Evolutionary conservation across 2,888 invertebrate genomes (phyloP), one percentile per base, ranked within the genome.

Genomic region (Dione juno): DNA sequence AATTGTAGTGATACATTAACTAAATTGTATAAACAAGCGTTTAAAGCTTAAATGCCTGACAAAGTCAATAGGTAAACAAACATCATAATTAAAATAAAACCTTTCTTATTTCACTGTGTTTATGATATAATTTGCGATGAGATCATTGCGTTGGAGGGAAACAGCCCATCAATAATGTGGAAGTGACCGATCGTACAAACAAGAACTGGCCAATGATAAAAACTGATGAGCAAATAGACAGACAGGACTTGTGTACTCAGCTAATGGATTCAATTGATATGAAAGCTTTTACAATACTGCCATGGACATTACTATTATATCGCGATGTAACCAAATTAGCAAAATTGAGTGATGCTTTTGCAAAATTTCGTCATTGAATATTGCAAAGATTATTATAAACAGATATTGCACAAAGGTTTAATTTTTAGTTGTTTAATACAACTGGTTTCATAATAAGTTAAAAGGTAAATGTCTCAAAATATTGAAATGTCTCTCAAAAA

Each of bases 231-330:
- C 89, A 93, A 93, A 93, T 93, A 92, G 86, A 91, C 86, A 87
- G 87, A 87, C 89, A 84, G 84, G 86, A 86, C 86, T 84, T 93
- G 93, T 93, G 91, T 92, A 89, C 92, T 88, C 89, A 87, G 88
- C 90, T 93, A 93, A 93, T 93, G 93, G 93, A 93, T 92, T 93
- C 92, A 92, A 92, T 92, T 92, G 93, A 93, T 93, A 93, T 89
- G 87, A 92, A 93, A 92, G 93, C 93, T 93, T 93, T 93, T 88
- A 92, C 88, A 91, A 87, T 90, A 86, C 88, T 89, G 87, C 86
- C 87, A 84, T 85, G 78, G 76, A 78, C 76, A 77, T 80, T 78
- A 81, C 79, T 84, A 86, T 88, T 87, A 87, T 89, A 88, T 88
- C 87, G 81, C 78, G 76, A 77, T 80, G 78, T 81, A 82, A 80